Percentiles rank a stretch among this genome's conserved stretches.
Evolutionary conservation across 2,113 vertebrate species (phyloP).

Genomic region (Pandion haliaetus): DNA sequence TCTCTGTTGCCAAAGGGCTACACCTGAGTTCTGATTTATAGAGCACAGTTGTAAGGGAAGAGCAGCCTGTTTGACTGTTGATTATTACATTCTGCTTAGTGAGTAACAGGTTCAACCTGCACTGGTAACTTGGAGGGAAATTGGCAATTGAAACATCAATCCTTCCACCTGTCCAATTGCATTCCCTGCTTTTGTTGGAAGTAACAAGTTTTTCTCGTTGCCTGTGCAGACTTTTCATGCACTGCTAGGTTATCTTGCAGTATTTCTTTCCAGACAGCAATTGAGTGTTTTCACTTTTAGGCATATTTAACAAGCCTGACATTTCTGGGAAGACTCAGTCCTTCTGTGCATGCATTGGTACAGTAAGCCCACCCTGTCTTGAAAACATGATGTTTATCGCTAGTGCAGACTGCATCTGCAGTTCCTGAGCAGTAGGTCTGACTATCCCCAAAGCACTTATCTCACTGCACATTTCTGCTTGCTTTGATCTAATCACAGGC

Average conservation of each 20-base stretch:
- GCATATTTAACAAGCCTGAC: background rate
- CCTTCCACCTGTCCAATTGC: background rate
- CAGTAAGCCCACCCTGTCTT: background rate
- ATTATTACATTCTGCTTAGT: background rate
- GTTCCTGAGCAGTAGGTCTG: background rate
- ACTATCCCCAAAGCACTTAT: background rate
- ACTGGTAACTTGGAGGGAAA: background rate
- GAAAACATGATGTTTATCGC: background rate
- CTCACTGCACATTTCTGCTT: background rate
- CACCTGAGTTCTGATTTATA: slow-evolving; percentile 30
- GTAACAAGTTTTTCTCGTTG: background rate
- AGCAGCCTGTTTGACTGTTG: background rate
- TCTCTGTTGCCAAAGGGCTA: background rate
- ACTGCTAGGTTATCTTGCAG: background rate
- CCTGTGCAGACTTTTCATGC: background rate
- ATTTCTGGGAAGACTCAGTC: background rate
- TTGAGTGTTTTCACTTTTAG: background rate
- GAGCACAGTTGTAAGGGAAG: background rate
- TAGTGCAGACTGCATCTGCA: background rate
- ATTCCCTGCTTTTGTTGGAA: background rate
- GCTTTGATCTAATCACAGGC: background rate
- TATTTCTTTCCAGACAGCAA: background rate
- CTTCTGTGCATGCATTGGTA: background rate
- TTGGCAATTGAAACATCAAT: background rate
- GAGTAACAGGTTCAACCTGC: background rate